A percentile compares a stretch with the other conserved stretches of the same genome.
Evolutionary conservation across 2,888 invertebrate species (phyloP).

Genomic region (Mechanitis messenoides): DNA sequence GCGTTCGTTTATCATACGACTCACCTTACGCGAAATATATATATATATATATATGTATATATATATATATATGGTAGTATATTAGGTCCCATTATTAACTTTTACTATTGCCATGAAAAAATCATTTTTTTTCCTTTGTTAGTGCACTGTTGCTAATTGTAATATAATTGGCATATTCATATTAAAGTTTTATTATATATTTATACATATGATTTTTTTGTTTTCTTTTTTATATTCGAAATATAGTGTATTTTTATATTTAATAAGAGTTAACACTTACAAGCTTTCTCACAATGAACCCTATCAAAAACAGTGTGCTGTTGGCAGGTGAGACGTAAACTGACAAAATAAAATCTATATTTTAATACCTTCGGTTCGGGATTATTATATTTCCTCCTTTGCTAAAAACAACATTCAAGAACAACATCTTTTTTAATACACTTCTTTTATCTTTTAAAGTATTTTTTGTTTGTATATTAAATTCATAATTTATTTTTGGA

Average conservation of each 20-base stretch:
- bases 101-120: too few relatives aligned
- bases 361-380: constrained; percentile 72
- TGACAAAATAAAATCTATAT: constrained; percentile 69
- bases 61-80: background rate
- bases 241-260: too few relatives aligned
- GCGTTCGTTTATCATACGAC: constrained; percentile 19
- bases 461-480: too few relatives aligned
- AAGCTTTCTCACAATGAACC: constrained; percentile 46
- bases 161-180: too few relatives aligned
- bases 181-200: too few relatives aligned
- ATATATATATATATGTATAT: background rate
- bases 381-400: constrained; percentile 61
- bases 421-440: background rate
- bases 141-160: too few relatives aligned
- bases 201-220: too few relatives aligned
- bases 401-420: constrained; percentile 52
- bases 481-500: too few relatives aligned
- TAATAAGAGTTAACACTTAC: constrained; percentile 10
- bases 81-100: too few relatives aligned
- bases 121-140: too few relatives aligned
- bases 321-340: constrained; percentile 69
- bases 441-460: too few relatives aligned
- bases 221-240: too few relatives aligned
- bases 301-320: constrained; percentile 74
- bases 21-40: background rate